Conservation (phyloP, 1,140 invertebrate species). For the Zaprionus ornatus region DNA sequence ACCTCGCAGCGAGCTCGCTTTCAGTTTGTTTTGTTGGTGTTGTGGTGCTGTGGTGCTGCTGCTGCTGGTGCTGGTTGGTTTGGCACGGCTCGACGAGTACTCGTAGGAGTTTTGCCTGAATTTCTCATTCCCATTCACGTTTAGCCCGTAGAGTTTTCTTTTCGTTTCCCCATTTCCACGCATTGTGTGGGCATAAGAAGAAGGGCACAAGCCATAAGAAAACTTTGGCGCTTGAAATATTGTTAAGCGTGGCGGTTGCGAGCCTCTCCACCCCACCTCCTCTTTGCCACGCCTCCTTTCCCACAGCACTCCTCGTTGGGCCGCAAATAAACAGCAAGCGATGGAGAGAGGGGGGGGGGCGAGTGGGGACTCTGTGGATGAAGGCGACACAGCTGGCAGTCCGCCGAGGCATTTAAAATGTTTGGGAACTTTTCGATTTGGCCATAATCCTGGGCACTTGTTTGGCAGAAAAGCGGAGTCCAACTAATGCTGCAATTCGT, state of each 20-base stretch:
- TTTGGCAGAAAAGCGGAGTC: slow-evolving; percentile 28
- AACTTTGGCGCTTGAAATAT: slow-evolving; percentile 78
- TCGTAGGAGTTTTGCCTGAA: slow-evolving; percentile 37
- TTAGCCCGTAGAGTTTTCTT: slow-evolving; percentile 52
- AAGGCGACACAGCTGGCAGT: slow-evolving; percentile 59
- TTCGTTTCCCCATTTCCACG: slow-evolving; percentile 31
- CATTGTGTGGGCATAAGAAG: slow-evolving; percentile 46
- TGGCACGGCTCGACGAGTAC: slow-evolving; percentile 20
- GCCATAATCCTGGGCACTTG: slow-evolving; percentile 56
- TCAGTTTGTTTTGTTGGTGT: slow-evolving; percentile 12
- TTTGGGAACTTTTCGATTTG: slow-evolving; percentile 62
- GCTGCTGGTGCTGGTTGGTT: slow-evolving; percentile 11
- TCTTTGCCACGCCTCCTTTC: not conserved
- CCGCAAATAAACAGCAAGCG: slow-evolving; percentile 56
- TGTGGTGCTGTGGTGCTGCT: slow-evolving; percentile 8
- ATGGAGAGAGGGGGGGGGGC: not conserved
- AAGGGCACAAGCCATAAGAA: slow-evolving; percentile 49
- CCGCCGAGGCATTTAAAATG: slow-evolving; percentile 52
- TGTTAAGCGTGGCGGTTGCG: slow-evolving; percentile 57
- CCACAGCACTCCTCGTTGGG: slow-evolving; percentile 2
- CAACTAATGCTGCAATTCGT: slow-evolving; percentile 18
- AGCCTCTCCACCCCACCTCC: not conserved
- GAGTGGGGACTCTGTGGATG: not conserved
- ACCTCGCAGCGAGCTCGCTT: not conserved
- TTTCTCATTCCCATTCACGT: slow-evolving; percentile 57